These are phyloP conservation scores for Pteruthius melanotis DNA, from an alignment of 2,113 vertebrate species.

Conservation along the genomic window DNA sequence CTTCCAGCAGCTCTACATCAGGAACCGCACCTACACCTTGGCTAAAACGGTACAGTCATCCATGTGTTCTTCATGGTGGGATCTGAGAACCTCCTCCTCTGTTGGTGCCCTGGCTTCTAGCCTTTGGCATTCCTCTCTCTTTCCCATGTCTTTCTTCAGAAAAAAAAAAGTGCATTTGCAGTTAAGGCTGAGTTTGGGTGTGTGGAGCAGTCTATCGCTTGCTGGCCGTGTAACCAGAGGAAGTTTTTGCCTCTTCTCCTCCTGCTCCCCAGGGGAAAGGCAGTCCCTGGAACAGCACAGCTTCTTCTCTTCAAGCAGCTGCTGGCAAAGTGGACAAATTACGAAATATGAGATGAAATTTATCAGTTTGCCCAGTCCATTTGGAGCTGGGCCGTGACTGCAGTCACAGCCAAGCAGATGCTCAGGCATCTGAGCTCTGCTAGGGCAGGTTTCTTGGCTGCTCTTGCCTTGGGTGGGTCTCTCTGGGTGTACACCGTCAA, in stretches of 20 bases:
- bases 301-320: not conserved
- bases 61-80: not conserved
- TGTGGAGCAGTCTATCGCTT: not conserved
- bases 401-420: not conserved
- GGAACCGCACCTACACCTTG: conserved; percentile 68
- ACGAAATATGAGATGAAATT: not conserved
- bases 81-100: not conserved
- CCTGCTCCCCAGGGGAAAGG: not conserved
- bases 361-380: not conserved
- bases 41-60: conserved; percentile 61
- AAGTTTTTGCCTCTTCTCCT: not conserved
- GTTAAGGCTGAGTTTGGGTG: not conserved
- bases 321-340: not conserved
- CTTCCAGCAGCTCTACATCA: conserved; percentile 57
- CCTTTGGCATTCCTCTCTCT: not conserved
- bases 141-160: not conserved
- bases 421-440: not conserved
- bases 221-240: not conserved
- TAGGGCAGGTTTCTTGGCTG: not conserved
- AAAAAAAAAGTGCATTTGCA: not conserved
- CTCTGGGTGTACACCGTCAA: fast-evolving
- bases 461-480: not conserved
- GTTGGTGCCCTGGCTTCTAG: not conserved
- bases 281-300: not conserved
- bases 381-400: not conserved